Evolutionary conservation across 2,797 vertebrate genomes (phyloP).

Genomic region (Paedocypris micromegethes): DNA sequence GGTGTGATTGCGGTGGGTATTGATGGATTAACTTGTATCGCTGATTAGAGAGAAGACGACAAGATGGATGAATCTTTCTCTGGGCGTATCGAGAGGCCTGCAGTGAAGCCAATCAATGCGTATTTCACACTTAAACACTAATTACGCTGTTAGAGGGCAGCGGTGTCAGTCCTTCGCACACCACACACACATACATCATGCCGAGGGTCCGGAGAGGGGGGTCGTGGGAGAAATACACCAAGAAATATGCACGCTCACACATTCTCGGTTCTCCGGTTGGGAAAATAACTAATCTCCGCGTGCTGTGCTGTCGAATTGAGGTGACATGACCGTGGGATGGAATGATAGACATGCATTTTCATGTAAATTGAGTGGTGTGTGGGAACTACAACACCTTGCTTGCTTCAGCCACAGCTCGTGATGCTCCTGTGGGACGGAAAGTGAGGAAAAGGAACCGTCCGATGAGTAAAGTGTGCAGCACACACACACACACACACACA

Average conservation of each 20-base stretch:
- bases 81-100: constrained; percentile 37
- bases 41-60: constrained; percentile 30
- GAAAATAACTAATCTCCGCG: constrained; percentile 26
- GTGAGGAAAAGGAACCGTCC: no score
- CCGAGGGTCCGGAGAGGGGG: no score
- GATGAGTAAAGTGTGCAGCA: no score
- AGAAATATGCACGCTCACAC: constrained; percentile 16
- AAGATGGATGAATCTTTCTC: constrained; percentile 47
- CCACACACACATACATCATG: constrained; percentile 8
- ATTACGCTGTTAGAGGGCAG: constrained; percentile 58
- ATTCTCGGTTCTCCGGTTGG: constrained; percentile 6
- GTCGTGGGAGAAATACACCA: no score
- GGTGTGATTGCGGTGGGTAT: constrained; percentile 45
- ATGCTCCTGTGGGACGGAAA: no score
- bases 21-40: constrained; percentile 56
- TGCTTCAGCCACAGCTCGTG: no score
- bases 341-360: no score
- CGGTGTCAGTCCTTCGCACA: constrained; percentile 36
- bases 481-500: no score
- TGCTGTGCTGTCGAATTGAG: constrained; percentile 9
- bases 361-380: no score
- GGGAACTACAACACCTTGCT: no score
- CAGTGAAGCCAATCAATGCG: constrained; percentile 55
- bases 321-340: not conserved
- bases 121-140: constrained; percentile 65